phyloP scores from a whole-genome alignment of 2,888 invertebrate genomes.

The Tineola bisselliella region DNA sequence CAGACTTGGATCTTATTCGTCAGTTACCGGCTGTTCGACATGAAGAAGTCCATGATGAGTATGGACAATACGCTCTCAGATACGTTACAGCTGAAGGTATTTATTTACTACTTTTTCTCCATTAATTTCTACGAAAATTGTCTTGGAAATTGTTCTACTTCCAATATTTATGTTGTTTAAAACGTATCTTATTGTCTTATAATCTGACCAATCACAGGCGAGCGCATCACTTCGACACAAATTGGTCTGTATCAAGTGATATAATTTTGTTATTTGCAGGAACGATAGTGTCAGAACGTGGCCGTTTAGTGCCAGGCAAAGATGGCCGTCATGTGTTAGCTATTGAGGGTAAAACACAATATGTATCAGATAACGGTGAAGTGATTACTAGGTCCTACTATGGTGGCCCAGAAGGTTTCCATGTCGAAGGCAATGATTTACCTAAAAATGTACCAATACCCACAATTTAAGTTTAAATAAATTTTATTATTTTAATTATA shows the following conservation, averaged over 20 bases:
- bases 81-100: slow-evolving; percentile 37
- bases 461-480: background rate
- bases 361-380: slow-evolving; percentile 33
- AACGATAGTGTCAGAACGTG: slow-evolving; percentile 38
- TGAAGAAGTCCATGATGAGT: slow-evolving; percentile 34
- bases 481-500: background rate
- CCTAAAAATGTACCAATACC: slow-evolving; percentile 27
- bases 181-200: too few relatives aligned
- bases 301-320: slow-evolving; percentile 27
- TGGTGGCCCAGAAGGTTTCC: slow-evolving; percentile 35
- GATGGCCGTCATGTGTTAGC: slow-evolving; percentile 31
- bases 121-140: background rate
- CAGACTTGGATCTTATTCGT: slow-evolving; percentile 17
- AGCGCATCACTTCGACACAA: too few relatives aligned
- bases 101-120: slow-evolving; percentile 16
- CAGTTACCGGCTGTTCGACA: slow-evolving; percentile 30
- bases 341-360: slow-evolving; percentile 38
- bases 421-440: slow-evolving; percentile 30
- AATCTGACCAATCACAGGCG: too few relatives aligned
- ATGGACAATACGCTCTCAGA: slow-evolving; percentile 33
- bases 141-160: too few relatives aligned
- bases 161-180: too few relatives aligned
- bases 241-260: too few relatives aligned
- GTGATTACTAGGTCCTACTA: slow-evolving; percentile 32
- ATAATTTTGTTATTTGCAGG: slow-evolving; percentile 21